Base-by-base conservation (phyloP, 1,140 invertebrate genomes). In the Drosophila willistoni region DNA sequence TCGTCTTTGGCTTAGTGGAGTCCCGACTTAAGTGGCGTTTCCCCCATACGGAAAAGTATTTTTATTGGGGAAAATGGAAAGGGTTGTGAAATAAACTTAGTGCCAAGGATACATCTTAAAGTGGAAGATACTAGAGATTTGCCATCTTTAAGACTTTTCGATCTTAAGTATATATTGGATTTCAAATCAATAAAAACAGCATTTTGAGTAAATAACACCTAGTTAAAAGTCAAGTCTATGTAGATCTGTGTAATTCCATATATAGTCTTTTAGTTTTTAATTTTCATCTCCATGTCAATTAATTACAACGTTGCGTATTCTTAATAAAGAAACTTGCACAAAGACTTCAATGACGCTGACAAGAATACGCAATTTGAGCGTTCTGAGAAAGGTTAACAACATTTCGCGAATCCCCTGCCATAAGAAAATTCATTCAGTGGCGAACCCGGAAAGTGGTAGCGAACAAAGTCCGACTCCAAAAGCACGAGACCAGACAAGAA, bases 361-460 rank as follows among this genome's bases (percentile, higher is more conserved):
- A 39, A 22, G 44, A 22, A 51, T 51, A 51, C 44, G 17, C 76
- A 77, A 76, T 61, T 55, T 36, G 61, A 54, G 42, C 22, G 66
- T 44, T 17, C n/a, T 17, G 17, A n/a, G 44, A 51, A 51, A 70
- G 82, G 82, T 85, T 86, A 85, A 86, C 79, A 86, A 82, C 82
- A 82, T 68, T 51, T 79, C 60, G 44, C 34, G 47, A 64, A 56
- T 36, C 29, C 56, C 33, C 74, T n/a, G 12, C 41, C 10, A 2
- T 12, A 47, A 47, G 14, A 47, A 51, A 41, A 22, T 33, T 25
- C 59, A 55, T 33, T 33, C 59, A 55, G 66, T 9, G 14, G 14
- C 44, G 44, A 86, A 85, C 79, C 83, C 82, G 82, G 82, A 85
- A 87, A 68, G 65, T 65, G 64, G 64, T 39, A 64, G n/a, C 64